Conservation (phyloP, 2,113 vertebrate genomes). For the Oplegnathus fasciatus region DNA sequence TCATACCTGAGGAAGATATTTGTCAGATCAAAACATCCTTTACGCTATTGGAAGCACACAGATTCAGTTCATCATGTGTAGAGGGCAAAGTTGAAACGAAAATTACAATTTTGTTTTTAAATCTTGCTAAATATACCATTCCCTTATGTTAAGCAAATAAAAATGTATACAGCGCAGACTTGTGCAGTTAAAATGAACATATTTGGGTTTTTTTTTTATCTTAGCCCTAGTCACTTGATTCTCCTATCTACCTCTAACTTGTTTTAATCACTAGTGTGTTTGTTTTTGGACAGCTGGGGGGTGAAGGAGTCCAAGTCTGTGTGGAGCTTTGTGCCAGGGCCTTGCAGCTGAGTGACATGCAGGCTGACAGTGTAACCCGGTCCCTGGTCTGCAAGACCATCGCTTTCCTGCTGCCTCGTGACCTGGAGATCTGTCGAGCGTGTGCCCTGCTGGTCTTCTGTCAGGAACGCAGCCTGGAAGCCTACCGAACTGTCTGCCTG, state of each 20-base stretch:
- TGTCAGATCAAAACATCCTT: background rate
- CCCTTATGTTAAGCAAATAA: background rate
- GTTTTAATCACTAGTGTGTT: background rate
- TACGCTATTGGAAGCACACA: background rate
- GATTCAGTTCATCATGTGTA: background rate
- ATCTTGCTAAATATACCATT: background rate
- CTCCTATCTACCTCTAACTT: background rate
- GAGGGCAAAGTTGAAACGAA: background rate
- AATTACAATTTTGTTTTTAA: background rate
- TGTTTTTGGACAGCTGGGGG: conserved; percentile 84
- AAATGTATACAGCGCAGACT: background rate
- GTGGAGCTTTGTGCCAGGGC: conserved; percentile 95
- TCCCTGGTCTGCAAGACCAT: conserved; percentile 97
- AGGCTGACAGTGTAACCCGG: conserved; percentile 89
- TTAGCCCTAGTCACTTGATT: no score
- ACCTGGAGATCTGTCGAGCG: conserved; percentile 95
- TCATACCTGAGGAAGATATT: background rate
- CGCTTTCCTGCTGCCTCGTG: conserved; percentile 94
- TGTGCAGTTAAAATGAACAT: background rate
- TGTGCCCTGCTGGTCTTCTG: conserved; percentile 96
- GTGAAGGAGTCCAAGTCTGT: conserved; percentile 92
- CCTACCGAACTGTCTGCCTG: conserved; percentile 92
- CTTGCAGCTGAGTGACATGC: conserved; percentile 92
- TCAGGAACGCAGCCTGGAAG: conserved; percentile 93
- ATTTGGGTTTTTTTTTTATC: background rate